These are phyloP conservation scores for Asbolus verrucosus DNA, from an alignment of 1,140 invertebrate genomes.

Conservation along the genomic window DNA sequence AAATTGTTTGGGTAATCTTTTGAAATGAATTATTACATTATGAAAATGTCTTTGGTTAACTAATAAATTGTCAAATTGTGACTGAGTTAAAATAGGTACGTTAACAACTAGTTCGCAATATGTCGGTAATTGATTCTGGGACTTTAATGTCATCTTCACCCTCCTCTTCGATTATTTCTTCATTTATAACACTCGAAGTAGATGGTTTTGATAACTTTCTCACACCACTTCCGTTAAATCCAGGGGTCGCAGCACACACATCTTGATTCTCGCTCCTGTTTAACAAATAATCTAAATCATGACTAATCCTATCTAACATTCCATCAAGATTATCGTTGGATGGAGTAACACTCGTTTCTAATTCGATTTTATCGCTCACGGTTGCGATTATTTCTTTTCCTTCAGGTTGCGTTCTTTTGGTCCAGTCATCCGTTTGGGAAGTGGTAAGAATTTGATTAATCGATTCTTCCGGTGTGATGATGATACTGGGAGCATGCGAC, in stretches of 20 bases:
- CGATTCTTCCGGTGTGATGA: slow-evolving; percentile 52
- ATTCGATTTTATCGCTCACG: slow-evolving; percentile 39
- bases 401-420: slow-evolving; percentile 57
- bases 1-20: too few relatives aligned
- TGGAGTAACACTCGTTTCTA: neutral
- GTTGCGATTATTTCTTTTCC: slow-evolving; percentile 55
- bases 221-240: too few relatives aligned
- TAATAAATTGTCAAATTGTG: too few relatives aligned
- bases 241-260: slow-evolving; percentile 25
- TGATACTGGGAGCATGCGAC: slow-evolving; percentile 52
- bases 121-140: slow-evolving; percentile 56
- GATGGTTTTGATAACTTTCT: slow-evolving; percentile 54
- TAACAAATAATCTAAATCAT: slow-evolving; percentile 62
- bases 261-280: slow-evolving; percentile 53
- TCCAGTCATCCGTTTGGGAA: slow-evolving; percentile 1
- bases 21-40: too few relatives aligned
- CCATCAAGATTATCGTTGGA: slow-evolving; percentile 58
- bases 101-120: slow-evolving; percentile 57
- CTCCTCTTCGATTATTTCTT: slow-evolving; percentile 48
- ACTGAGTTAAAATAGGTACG: too few relatives aligned
- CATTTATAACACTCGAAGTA: slow-evolving; percentile 53
- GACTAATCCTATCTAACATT: slow-evolving; percentile 61
- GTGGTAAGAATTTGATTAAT: slow-evolving; percentile 47
- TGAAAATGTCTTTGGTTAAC: too few relatives aligned
- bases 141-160: slow-evolving; percentile 51